These are phyloP conservation scores for Microctonus aethiopoides DNA, from an alignment of 2,888 invertebrate genomes.

Conservation along the genomic window DNA sequence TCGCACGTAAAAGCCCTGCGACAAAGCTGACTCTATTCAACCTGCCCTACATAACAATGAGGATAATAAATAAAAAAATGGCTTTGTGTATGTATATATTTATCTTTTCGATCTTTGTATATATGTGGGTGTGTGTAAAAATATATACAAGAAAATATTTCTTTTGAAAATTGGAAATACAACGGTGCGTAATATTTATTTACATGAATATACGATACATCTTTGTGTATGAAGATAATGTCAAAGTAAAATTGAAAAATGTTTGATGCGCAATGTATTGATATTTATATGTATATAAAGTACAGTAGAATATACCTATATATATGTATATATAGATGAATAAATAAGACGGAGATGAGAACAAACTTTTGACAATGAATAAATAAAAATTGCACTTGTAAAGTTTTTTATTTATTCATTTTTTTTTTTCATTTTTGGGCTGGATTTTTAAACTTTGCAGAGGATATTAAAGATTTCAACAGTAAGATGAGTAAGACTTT, in stretches of 20 bases:
- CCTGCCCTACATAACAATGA: not conserved
- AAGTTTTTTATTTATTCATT: not conserved
- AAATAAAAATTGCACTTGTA: not conserved
- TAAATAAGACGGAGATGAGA: not conserved
- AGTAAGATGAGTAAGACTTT: not conserved
- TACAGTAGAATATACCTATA: too few species aligned
- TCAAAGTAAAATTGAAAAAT: too few species aligned
- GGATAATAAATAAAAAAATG: conserved; percentile 8
- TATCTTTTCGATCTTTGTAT: too few species aligned
- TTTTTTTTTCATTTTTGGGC: not conserved
- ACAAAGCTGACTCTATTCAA: conserved; percentile 11
- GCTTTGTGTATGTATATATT: not conserved
- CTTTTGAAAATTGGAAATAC: too few species aligned
- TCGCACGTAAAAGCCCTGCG: not conserved
- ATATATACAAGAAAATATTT: too few species aligned
- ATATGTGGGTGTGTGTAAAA: too few species aligned
- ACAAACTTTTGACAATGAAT: not conserved
- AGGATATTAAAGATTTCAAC: not conserved
- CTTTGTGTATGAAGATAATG: too few species aligned
- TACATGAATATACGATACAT: too few species aligned
- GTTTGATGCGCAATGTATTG: too few species aligned
- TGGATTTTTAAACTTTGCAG: not conserved
- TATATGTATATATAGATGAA: not conserved
- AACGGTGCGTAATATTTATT: too few species aligned
- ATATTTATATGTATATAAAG: too few species aligned